Percentiles rank a stretch among this genome's conserved stretches.
Conservation (phyloP, 2,797 vertebrate genomes). For the Momotus momota region DNA sequence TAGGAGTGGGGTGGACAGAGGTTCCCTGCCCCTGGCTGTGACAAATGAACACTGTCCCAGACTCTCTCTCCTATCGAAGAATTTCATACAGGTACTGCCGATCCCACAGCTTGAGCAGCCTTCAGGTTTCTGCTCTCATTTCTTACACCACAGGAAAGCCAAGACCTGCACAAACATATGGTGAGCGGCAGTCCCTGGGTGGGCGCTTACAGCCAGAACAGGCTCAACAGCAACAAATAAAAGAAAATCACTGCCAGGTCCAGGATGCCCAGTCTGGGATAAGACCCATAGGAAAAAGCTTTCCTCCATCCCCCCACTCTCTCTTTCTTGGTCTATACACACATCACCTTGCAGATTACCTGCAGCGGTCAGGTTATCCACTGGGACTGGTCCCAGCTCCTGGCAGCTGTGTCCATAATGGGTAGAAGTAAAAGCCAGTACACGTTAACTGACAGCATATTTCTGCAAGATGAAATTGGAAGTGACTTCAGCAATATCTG, state of each 20-base stretch:
- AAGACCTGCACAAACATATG: not conserved
- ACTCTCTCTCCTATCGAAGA: not conserved
- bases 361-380: not conserved
- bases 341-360: not conserved
- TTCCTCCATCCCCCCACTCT: not conserved
- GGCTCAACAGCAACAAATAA: not conserved
- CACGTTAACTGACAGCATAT: not conserved
- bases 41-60: not conserved
- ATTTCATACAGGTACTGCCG: not conserved
- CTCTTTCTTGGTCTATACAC: not conserved
- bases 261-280: not conserved
- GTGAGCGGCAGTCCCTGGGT: not conserved
- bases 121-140: not conserved
- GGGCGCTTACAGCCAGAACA: not conserved
- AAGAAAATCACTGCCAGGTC: not conserved
- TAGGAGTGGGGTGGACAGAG: not conserved
- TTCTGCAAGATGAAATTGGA: not conserved
- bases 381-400: not conserved
- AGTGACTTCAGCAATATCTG: slow-evolving; percentile 1
- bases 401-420: not conserved
- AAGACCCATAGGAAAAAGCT: not conserved
- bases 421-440: not conserved
- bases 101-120: not conserved
- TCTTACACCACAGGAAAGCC: not conserved
- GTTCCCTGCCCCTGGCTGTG: not conserved